phyloP scores from a whole-genome alignment of 2,888 invertebrate genomes.

The Molanna angustata region DNA sequence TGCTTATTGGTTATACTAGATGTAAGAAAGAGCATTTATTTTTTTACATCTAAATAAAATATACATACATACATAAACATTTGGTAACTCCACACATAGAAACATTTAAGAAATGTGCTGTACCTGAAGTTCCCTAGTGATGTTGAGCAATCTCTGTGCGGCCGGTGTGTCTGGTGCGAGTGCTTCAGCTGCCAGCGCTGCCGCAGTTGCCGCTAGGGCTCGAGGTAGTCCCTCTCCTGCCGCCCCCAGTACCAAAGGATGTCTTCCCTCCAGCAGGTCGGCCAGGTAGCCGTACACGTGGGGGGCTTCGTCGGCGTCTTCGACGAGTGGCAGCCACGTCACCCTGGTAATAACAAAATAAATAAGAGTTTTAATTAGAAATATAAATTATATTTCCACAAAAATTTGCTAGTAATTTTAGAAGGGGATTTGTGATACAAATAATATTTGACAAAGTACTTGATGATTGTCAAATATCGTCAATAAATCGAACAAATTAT shows the following conservation, averaged over 20 bases:
- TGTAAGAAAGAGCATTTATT: no score
- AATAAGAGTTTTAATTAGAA: no score
- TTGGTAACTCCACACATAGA: constrained; percentile 3
- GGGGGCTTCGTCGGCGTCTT: constrained; percentile 94
- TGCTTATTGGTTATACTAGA: no score
- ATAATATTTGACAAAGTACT: no score
- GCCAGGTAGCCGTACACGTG: constrained; percentile 95
- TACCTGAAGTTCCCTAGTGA: constrained; percentile 86
- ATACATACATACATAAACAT: constrained; percentile 1
- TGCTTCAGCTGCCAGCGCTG: constrained; percentile 83
- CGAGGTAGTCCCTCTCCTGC: constrained; percentile 87
- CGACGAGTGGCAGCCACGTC: constrained; percentile 93
- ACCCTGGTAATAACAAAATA: constrained; percentile 54
- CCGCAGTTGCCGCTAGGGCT: constrained; percentile 84
- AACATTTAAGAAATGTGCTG: no score
- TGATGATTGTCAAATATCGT: no score
- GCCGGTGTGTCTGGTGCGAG: constrained; percentile 72
- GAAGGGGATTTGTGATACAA: no score
- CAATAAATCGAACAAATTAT: no score
- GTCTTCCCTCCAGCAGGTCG: constrained; percentile 89
- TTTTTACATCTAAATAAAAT: no score
- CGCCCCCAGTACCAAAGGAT: constrained; percentile 80
- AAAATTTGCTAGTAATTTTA: no score
- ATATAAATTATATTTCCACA: no score
- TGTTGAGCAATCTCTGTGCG: constrained; percentile 75